A percentile compares a stretch with the other conserved stretches of the same genome.
Evolutionary conservation across 2,888 invertebrate species (phyloP).

Genomic region (Pachymerium ferrugineum): DNA sequence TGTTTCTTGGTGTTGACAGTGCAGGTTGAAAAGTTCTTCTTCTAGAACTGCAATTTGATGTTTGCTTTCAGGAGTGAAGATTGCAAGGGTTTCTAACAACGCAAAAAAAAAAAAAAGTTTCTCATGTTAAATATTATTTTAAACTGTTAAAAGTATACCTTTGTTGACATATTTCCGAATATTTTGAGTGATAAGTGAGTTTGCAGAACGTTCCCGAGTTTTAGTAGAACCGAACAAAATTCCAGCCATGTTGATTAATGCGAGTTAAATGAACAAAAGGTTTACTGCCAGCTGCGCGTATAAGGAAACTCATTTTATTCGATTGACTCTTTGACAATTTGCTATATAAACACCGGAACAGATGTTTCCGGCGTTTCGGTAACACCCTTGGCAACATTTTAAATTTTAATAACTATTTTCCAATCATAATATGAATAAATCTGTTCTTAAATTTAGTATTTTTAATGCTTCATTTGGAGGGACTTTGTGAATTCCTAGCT

Average conservation of each 20-base stretch:
- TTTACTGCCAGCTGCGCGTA: not conserved
- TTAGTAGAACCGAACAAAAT: not conserved
- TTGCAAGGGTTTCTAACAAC: not conserved
- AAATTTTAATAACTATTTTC: not conserved
- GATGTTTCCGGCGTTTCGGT: not conserved
- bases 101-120: not conserved
- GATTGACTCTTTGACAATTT: not conserved
- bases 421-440: not conserved
- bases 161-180: not conserved
- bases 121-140: not conserved
- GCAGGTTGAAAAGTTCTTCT: constrained; percentile 32
- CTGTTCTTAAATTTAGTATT: constrained; percentile 40
- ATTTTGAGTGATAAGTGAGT: not conserved
- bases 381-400: not conserved
- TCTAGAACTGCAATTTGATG: constrained; percentile 29
- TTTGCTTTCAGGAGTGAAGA: not conserved
- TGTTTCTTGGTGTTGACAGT: constrained; percentile 28
- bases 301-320: not conserved
- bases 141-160: not conserved
- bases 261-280: not conserved
- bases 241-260: not conserved
- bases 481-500: constrained; percentile 45
- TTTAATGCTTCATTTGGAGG: constrained; percentile 41
- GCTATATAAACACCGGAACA: not conserved
- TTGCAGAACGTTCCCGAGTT: not conserved